Percentiles rank a stretch among this genome's conserved stretches.
phyloP scores from a whole-genome alignment of 2,797 vertebrate species.

The Phataginus tricuspis region DNA sequence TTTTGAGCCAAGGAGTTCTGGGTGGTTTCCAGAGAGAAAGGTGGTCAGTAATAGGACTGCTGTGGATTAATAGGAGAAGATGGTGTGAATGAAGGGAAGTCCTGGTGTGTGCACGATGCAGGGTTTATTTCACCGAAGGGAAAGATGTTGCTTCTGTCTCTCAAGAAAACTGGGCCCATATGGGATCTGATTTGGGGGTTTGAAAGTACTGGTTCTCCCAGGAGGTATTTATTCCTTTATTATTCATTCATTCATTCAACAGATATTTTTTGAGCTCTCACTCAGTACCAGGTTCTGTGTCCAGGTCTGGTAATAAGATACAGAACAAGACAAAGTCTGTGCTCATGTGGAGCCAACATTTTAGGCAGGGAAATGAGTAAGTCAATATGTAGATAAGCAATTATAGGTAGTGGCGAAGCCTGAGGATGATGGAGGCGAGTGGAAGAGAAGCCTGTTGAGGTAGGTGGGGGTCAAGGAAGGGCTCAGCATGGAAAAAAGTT shows the following conservation, averaged over 20 bases:
- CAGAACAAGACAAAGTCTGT: neutral
- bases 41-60: neutral
- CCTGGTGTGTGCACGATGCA: neutral
- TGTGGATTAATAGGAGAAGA: neutral
- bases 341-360: neutral
- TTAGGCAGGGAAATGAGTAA: neutral
- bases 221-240: neutral
- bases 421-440: neutral
- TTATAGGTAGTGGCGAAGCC: neutral
- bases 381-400: neutral
- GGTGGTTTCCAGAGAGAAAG: conserved; percentile 52
- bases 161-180: neutral
- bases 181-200: neutral
- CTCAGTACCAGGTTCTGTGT: neutral
- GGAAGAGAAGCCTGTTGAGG: neutral
- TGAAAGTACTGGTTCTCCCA: neutral
- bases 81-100: neutral
- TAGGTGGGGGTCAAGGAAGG: neutral
- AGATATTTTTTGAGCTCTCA: neutral
- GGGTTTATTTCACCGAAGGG: neutral
- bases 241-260: neutral
- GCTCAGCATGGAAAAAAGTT: neutral
- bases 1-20: conserved; percentile 50
- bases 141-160: neutral
- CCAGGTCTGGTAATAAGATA: neutral